A percentile compares a stretch with the other conserved stretches of the same genome.
Conservation (phyloP, 2,888 invertebrate genomes). For the Pollenia amentaria region DNA sequence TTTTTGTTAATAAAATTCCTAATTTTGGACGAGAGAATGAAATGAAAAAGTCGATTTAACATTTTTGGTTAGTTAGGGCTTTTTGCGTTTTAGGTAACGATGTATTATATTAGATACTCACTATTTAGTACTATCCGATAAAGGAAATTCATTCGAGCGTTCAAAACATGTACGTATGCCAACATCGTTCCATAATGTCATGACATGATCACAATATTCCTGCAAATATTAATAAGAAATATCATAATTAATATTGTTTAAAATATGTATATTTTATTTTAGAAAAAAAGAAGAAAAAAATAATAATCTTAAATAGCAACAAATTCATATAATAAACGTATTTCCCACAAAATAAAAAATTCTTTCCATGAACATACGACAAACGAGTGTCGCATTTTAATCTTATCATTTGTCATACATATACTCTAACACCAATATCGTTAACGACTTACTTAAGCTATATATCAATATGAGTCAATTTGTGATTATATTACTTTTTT, state of each 20-base stretch:
- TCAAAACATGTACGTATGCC: slow-evolving; percentile 89
- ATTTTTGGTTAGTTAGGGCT: too few species aligned
- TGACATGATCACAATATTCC: slow-evolving; percentile 90
- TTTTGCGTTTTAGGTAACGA: too few species aligned
- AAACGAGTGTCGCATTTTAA: slow-evolving; percentile 22
- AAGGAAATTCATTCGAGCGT: slow-evolving; percentile 91
- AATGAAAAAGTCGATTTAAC: too few species aligned
- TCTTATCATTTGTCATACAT: slow-evolving; percentile 52
- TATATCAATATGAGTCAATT: slow-evolving; percentile 28
- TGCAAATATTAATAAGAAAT: slow-evolving; percentile 79
- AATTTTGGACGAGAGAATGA: too few species aligned
- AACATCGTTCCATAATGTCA: slow-evolving; percentile 88
- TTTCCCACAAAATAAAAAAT: slow-evolving; percentile 1
- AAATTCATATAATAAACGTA: background rate
- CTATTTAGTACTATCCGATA: slow-evolving; percentile 93
- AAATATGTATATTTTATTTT: background rate
- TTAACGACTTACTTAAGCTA: slow-evolving; percentile 36
- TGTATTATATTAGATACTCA: slow-evolving; percentile 85
- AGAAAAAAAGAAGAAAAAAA: background rate
- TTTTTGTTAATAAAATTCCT: too few species aligned
- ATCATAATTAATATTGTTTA: background rate
- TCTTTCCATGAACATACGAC: background rate
- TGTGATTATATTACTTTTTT: slow-evolving; percentile 1
- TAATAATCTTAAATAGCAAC: slow-evolving; percentile 7
- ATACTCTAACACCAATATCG: background rate